phyloP scores from a whole-genome alignment of 2,113 vertebrate species.

The Melanostigma gelatinosum region DNA sequence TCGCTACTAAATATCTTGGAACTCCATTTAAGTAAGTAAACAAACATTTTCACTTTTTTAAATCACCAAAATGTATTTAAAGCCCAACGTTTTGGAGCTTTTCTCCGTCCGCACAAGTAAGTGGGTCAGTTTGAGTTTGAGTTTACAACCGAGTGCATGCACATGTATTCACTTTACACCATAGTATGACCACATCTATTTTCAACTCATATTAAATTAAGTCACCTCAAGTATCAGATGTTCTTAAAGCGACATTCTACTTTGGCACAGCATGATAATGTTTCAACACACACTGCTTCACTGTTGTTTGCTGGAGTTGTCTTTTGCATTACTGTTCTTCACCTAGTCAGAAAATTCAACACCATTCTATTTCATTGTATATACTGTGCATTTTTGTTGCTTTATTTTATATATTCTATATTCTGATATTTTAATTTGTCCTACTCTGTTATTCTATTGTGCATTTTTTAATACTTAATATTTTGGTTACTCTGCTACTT shows the following conservation, averaged over 20 bases:
- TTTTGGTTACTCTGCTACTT: too few species aligned
- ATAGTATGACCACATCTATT: constrained; percentile 43
- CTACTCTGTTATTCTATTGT: too few species aligned
- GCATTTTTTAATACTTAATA: too few species aligned
- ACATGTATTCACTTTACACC: constrained; percentile 2
- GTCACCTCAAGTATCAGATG: constrained; percentile 38
- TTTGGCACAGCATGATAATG: constrained; percentile 14
- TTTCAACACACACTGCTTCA: background rate
- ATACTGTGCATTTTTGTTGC: too few species aligned
- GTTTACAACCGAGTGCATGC: background rate
- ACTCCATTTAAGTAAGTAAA: background rate
- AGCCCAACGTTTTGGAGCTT: background rate
- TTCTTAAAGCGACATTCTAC: constrained; percentile 39
- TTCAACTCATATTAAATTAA: constrained; percentile 32
- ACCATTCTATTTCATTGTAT: too few species aligned
- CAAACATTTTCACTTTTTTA: background rate
- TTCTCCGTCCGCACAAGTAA: background rate
- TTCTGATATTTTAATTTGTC: too few species aligned
- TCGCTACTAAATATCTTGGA: background rate
- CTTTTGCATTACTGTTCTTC: too few species aligned
- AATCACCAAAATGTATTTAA: background rate
- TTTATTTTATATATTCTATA: too few species aligned
- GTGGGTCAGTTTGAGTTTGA: background rate
- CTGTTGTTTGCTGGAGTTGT: too few species aligned
- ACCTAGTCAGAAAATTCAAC: too few species aligned